A percentile compares a stretch with the other conserved stretches of the same genome.
Conservation (phyloP, 2,888 invertebrate genomes). For the Poecilus cupreus region DNA sequence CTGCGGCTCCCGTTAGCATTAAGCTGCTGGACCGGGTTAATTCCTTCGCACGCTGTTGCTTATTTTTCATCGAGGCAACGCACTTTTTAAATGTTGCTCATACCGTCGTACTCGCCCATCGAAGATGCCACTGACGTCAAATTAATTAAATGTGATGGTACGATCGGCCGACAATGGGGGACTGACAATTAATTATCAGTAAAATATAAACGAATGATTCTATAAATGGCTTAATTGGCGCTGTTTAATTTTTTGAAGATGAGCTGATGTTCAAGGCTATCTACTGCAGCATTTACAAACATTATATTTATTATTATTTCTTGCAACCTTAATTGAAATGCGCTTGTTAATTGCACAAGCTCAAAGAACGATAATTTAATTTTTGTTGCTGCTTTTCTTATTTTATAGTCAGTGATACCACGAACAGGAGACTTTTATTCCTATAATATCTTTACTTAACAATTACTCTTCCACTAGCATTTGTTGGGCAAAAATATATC, state of each 20-base stretch:
- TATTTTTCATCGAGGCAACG: slow-evolving; percentile 30
- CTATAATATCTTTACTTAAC: no score
- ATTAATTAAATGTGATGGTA: slow-evolving; percentile 20
- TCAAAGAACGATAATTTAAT: background rate
- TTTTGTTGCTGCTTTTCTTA: background rate
- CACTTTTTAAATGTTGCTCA: slow-evolving; percentile 7
- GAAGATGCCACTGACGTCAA: slow-evolving; percentile 9
- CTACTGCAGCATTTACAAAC: background rate
- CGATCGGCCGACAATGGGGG: slow-evolving; percentile 22
- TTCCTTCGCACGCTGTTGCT: slow-evolving; percentile 3
- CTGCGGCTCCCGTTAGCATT: slow-evolving; percentile 50
- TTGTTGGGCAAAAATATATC: no score
- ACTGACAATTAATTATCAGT: slow-evolving; percentile 21
- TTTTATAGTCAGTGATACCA: no score
- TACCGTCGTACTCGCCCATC: background rate
- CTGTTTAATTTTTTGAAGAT: background rate
- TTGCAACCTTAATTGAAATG: slow-evolving; percentile 1
- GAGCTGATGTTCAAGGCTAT: slow-evolving; percentile 6
- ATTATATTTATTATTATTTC: slow-evolving; percentile 33
- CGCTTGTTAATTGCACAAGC: background rate
- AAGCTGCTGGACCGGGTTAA: slow-evolving; percentile 22
- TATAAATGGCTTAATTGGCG: slow-evolving; percentile 19
- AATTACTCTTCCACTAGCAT: no score
- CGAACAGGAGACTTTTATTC: no score
- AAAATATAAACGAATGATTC: slow-evolving; percentile 31